A percentile compares a stretch with the other conserved stretches of the same genome.
Evolutionary conservation across 92 coral and sea anemone species (phyloP).

Genomic region (Epizoanthus illoricatus): DNA sequence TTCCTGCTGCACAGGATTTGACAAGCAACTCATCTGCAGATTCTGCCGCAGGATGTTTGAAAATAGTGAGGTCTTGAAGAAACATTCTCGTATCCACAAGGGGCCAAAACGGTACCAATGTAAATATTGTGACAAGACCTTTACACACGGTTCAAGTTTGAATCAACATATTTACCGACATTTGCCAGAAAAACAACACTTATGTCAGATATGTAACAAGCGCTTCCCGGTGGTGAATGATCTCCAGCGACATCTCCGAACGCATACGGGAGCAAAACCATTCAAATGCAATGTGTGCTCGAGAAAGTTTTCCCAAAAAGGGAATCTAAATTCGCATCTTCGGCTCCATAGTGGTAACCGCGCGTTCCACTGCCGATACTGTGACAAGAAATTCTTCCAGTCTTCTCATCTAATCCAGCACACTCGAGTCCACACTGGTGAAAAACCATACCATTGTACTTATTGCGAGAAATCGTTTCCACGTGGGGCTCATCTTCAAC

Average conservation of each 20-base stretch:
- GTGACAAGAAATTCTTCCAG: constrained; percentile 9
- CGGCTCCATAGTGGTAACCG: constrained; percentile 10
- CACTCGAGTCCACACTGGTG: not conserved
- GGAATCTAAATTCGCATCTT: constrained; percentile 7
- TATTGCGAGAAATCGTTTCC: not conserved
- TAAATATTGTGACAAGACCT: constrained; percentile 17
- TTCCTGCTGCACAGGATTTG: not conserved
- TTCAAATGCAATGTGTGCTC: constrained; percentile 13
- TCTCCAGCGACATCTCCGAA: constrained; percentile 9
- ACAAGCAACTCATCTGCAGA: constrained; percentile 14
- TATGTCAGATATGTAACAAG: constrained; percentile 2
- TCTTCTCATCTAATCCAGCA: not conserved
- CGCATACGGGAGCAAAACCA: constrained; percentile 6
- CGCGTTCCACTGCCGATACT: not conserved
- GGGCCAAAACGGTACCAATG: constrained; percentile 8
- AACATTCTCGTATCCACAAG: constrained; percentile 1
- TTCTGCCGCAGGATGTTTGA: constrained; percentile 18
- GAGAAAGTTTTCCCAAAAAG: not conserved
- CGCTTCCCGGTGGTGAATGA: not conserved
- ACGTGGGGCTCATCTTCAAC: not conserved
- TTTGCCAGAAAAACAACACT: constrained; percentile 1
- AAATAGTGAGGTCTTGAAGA: not conserved
- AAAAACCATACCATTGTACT: not conserved
- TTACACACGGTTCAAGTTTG: not conserved
- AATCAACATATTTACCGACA: not conserved